These are phyloP conservation scores for Taeniopygia guttata DNA, from an alignment of 2,797 vertebrate genomes.

Conservation along the genomic window DNA sequence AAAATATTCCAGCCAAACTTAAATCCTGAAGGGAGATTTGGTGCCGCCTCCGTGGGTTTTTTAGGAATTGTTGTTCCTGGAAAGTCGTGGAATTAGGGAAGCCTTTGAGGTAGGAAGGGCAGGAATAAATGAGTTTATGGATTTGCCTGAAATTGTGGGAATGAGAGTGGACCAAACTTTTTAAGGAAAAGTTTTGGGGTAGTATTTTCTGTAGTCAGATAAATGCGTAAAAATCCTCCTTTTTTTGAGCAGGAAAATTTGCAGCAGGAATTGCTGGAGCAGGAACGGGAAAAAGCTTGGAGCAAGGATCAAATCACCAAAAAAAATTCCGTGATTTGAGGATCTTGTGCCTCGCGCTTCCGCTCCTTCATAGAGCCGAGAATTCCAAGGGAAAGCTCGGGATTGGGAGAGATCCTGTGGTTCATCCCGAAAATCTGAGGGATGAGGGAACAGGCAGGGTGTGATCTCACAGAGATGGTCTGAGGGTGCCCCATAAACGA, in stretches of 20 bases:
- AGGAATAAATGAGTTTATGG: background rate
- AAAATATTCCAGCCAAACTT: background rate
- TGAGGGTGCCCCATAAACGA: too few relatives aligned
- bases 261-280: background rate
- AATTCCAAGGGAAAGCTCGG: background rate
- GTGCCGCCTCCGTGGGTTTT: background rate
- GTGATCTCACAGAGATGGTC: background rate
- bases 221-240: fast-evolving
- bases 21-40: background rate
- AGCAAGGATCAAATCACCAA: background rate
- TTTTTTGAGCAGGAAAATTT: background rate
- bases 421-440: background rate
- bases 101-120: background rate
- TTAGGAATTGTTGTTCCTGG: background rate
- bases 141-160: background rate
- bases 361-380: fast-evolving
- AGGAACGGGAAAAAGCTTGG: background rate
- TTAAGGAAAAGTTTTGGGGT: background rate
- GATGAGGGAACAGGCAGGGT: background rate
- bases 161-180: background rate
- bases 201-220: background rate
- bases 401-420: fast-evolving
- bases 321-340: fast-evolving
- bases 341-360: too few relatives aligned
- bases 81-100: background rate